Evolutionary conservation across 2,113 vertebrate species (phyloP).

Genomic region (Brachyistius frenatus): DNA sequence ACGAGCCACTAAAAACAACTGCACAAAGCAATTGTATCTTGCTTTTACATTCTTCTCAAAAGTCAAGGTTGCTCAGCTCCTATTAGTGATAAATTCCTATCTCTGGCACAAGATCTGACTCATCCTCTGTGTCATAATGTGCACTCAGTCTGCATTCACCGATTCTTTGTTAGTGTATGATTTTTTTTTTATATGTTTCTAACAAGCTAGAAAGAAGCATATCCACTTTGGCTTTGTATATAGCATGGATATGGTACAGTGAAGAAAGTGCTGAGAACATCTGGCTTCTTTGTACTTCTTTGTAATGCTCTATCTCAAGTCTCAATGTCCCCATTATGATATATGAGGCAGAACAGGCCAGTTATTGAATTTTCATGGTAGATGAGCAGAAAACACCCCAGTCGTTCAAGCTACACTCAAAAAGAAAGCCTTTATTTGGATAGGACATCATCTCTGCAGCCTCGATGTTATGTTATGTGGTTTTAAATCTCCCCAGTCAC

Average conservation of each 20-base stretch:
- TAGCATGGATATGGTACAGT: slow-evolving; percentile 75
- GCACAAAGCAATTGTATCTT: slow-evolving; percentile 55
- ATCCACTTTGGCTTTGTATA: slow-evolving; percentile 78
- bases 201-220: slow-evolving; percentile 51
- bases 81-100: slow-evolving; percentile 55
- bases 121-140: slow-evolving; percentile 65
- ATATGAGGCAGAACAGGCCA: slow-evolving; percentile 66
- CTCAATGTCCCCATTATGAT: slow-evolving; percentile 66
- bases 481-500: slow-evolving; percentile 50
- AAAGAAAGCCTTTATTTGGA: slow-evolving; percentile 63
- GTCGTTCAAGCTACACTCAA: slow-evolving; percentile 51
- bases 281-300: slow-evolving; percentile 76
- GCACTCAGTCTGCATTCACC: slow-evolving; percentile 62
- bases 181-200: slow-evolving; percentile 58
- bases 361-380: slow-evolving; percentile 63
- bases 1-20: slow-evolving; percentile 54
- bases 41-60: slow-evolving; percentile 54
- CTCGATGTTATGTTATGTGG: slow-evolving; percentile 52
- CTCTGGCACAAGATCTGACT: slow-evolving; percentile 57
- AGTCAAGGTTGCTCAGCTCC: slow-evolving; percentile 63
- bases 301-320: slow-evolving; percentile 74
- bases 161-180: slow-evolving; percentile 50
- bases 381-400: slow-evolving; percentile 55
- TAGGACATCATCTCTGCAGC: slow-evolving; percentile 62
- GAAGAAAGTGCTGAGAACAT: slow-evolving; percentile 67